Base-by-base conservation (phyloP, 1,140 invertebrate species). In the Drosophila bipectinata region DNA sequence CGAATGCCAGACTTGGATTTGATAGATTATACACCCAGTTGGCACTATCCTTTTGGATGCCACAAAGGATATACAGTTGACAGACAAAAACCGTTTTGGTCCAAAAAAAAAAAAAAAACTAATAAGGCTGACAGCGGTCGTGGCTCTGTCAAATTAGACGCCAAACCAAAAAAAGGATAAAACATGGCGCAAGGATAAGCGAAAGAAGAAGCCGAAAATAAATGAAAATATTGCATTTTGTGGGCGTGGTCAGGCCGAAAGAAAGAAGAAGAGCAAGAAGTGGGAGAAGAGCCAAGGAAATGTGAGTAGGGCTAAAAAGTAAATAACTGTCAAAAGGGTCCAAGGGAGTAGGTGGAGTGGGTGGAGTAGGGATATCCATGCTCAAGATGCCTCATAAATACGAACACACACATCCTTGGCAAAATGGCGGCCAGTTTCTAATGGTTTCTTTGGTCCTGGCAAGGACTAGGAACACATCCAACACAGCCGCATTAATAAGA, bases 291-390 rank as follows among this genome's bases (percentile, higher is more conserved):
- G 21, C 2, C 21, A 21, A 21, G 14, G 12, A 7, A 12, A 14
- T 10, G 1, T 37, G 18, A 39, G 18, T 32, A 26, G 45, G 14
- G 66, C 51, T 63, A 55, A 44, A 74, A 74, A 74, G 72, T 74
- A 74, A 74, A 74, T 74, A 74, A 74, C 71, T 74, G 71, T 74
- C 71, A 74, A 74, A 74, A 44, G 57, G 69, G 60, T 47, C 69
- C 72, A 6, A 18, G 41, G 15, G 26, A 28, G 6, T 44, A 5
- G 15, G 15, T 15, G 15, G 15, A 15, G 14, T 6, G 2, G 41
- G 18, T 18, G 18, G 6, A 18, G 6, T n/a, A 4, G 14, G 0
- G n/a, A 44, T 1, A 44, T 18, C 41, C n/a, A 18, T 14, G 41
- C 14, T 44, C 26, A 28, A 28, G 26, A 28, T 7, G 41, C n/a